Conservation (phyloP, 2,888 invertebrate species). For the Drosophila maculinotata region DNA sequence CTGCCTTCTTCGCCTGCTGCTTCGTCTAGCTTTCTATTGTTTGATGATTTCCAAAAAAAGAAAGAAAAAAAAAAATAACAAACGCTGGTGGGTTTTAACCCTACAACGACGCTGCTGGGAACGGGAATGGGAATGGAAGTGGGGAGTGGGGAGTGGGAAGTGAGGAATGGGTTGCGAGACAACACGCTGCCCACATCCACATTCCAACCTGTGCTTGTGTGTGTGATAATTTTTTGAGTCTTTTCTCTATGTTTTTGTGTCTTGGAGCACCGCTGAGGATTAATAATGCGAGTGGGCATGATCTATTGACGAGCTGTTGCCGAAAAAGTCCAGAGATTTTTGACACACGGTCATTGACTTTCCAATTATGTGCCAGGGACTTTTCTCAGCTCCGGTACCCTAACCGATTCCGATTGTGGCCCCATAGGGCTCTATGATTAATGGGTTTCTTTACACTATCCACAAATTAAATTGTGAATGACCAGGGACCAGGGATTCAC, state of each 20-base stretch:
- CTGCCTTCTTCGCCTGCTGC: constrained; percentile 73
- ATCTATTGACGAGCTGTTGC: constrained; percentile 69
- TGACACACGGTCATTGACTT: constrained; percentile 68
- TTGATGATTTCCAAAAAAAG: constrained; percentile 75
- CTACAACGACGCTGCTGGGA: constrained; percentile 54
- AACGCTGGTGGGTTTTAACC: constrained; percentile 78
- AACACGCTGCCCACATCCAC: constrained; percentile 61
- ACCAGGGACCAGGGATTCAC: constrained; percentile 34
- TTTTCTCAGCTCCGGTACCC: constrained; percentile 38
- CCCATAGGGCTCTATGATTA: constrained; percentile 65
- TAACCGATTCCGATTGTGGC: constrained; percentile 33
- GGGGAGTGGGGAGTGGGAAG: constrained; percentile 42
- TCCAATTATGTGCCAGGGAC: constrained; percentile 55
- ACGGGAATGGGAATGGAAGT: constrained; percentile 39
- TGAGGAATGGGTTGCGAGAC: constrained; percentile 48
- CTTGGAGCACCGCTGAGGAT: constrained; percentile 60
- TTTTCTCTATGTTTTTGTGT: constrained; percentile 25
- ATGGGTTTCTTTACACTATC: constrained; percentile 54
- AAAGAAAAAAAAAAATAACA: constrained; percentile 49
- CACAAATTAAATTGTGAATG: constrained; percentile 43
- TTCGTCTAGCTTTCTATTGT: constrained; percentile 79
- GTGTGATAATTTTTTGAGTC: constrained; percentile 44
- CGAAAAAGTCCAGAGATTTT: constrained; percentile 74
- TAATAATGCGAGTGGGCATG: constrained; percentile 71
- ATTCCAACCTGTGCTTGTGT: constrained; percentile 52